Evolutionary conservation across 2,888 invertebrate genomes (phyloP).

Genomic region (Aromia moschata): DNA sequence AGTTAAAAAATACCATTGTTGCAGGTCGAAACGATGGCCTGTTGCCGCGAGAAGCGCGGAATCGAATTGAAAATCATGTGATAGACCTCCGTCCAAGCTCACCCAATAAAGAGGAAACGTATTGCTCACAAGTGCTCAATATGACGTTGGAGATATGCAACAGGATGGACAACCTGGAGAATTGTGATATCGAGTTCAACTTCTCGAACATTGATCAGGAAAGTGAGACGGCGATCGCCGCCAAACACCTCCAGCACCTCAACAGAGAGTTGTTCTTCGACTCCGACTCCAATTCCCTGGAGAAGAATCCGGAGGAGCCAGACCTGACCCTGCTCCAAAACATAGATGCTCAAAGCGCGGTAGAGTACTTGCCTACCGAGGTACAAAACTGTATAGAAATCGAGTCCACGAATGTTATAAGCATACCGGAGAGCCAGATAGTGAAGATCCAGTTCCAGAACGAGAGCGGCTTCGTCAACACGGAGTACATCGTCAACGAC

Average conservation of each 20-base stretch:
- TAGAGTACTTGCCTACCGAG: constrained; percentile 47
- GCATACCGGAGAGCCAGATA: constrained; percentile 55
- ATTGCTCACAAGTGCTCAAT: constrained; percentile 45
- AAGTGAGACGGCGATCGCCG: constrained; percentile 44
- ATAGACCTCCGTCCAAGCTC: constrained; percentile 37
- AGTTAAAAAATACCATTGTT: not conserved
- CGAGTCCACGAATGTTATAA: constrained; percentile 53
- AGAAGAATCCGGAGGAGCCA: constrained; percentile 26
- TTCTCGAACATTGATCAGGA: constrained; percentile 39
- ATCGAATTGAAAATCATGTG: constrained; percentile 36
- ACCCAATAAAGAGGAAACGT: too few species aligned
- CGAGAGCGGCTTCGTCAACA: constrained; percentile 55
- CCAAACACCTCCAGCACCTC: constrained; percentile 46
- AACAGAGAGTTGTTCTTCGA: constrained; percentile 40
- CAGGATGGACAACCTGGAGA: constrained; percentile 39
- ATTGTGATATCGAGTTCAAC: constrained; percentile 37
- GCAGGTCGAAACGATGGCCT: constrained; percentile 19
- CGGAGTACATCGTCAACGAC: constrained; percentile 58
- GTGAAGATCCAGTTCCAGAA: constrained; percentile 59
- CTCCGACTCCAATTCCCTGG: constrained; percentile 5
- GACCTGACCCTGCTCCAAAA: constrained; percentile 28
- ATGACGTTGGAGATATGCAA: constrained; percentile 44
- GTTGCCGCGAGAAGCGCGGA: constrained; percentile 9
- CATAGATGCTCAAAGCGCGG: constrained; percentile 32
- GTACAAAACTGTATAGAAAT: constrained; percentile 55